A percentile compares a stretch with the other conserved stretches of the same genome.
Conservation (phyloP, 37 sponge, comb jelly and placozoan species). For the Amphimedon queenslandica region DNA sequence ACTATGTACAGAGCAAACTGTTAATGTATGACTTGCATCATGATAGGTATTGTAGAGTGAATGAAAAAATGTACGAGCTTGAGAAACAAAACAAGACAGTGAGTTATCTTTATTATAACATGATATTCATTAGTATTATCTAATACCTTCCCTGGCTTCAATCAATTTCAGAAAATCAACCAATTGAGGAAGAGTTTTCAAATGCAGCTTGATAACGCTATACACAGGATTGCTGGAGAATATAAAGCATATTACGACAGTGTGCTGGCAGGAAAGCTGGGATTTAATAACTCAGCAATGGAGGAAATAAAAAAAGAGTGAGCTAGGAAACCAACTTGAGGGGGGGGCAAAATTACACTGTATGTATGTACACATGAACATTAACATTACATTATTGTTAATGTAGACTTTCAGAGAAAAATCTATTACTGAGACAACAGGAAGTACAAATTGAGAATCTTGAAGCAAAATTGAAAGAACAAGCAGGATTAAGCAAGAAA, state of each 20-base stretch:
- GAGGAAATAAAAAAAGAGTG: conserved; percentile 59
- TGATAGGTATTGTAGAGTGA: conserved; percentile 28
- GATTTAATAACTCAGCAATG: conserved; percentile 38
- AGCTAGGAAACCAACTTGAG: not conserved
- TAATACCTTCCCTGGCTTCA: not conserved
- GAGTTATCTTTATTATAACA: too few species aligned
- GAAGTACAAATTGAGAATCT: conserved; percentile 27
- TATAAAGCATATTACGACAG: conserved; percentile 77
- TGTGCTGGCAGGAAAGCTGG: conserved; percentile 60
- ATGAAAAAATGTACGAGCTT: conserved; percentile 31
- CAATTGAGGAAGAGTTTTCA: conserved; percentile 49
- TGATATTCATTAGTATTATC: not conserved
- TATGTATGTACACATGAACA: too few species aligned
- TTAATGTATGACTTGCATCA: not conserved
- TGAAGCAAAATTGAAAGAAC: conserved; percentile 38
- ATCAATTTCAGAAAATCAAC: conserved; percentile 46
- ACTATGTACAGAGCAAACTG: not conserved
- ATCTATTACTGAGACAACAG: not conserved
- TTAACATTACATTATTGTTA: too few species aligned
- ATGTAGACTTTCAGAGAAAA: not conserved
- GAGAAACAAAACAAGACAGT: conserved; percentile 56
- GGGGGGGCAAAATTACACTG: too few species aligned
- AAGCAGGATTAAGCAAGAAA: conserved; percentile 8
- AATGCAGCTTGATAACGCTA: conserved; percentile 53
- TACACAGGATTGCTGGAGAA: conserved; percentile 63